These are phyloP conservation scores for Syrista parreyssii DNA, from an alignment of 2,888 invertebrate genomes.

Conservation along the genomic window DNA sequence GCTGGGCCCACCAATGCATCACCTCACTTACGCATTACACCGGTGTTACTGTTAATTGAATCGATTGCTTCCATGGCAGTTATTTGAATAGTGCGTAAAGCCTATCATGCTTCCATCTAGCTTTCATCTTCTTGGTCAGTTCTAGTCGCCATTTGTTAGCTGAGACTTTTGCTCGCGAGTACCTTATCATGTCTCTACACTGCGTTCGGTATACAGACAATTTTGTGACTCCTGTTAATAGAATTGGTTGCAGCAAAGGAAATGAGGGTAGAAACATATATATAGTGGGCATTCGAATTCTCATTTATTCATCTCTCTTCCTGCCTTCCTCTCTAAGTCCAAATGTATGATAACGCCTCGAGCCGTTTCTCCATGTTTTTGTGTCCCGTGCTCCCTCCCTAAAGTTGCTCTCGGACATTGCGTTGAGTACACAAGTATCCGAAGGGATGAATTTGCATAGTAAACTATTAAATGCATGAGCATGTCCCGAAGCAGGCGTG, in stretches of 20 bases:
- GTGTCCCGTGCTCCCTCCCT: not conserved
- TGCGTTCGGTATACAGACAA: not conserved
- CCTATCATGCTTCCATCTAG: not conserved
- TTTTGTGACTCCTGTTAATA: no score
- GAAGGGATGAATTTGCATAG: not conserved
- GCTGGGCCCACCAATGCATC: conserved; percentile 50
- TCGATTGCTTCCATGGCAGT: conserved; percentile 51
- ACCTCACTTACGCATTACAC: conserved; percentile 46
- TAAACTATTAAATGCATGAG: conserved; percentile 2
- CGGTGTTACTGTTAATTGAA: conserved; percentile 57
- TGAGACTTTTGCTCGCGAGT: not conserved
- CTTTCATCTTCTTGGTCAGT: not conserved
- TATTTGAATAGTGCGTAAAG: conserved; percentile 9
- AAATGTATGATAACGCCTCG: not conserved
- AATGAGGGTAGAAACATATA: no score
- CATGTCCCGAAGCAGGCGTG: not conserved
- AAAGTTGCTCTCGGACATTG: not conserved
- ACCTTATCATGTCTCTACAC: not conserved
- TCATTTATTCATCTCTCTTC: not conserved
- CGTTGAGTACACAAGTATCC: not conserved
- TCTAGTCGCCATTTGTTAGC: not conserved
- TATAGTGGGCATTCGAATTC: no score
- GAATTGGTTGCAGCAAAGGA: no score
- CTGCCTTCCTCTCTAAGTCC: not conserved
- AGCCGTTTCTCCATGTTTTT: not conserved